A percentile compares a stretch with the other conserved stretches of the same genome.
phyloP scores from a whole-genome alignment of 1,140 invertebrate species.

The Laodelphax striatellus region DNA sequence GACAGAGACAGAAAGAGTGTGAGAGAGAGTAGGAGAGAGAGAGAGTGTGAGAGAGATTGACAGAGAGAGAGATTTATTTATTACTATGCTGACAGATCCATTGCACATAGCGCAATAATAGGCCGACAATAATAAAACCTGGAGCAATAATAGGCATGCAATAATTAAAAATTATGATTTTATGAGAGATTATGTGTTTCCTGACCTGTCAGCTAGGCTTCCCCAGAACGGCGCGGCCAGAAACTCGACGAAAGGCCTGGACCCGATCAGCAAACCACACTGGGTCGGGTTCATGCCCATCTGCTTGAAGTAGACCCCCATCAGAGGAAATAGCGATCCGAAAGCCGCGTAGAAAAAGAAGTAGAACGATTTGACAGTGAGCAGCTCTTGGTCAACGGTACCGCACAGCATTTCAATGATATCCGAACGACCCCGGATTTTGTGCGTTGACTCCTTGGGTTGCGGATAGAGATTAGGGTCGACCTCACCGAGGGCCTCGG shows the following conservation, averaged over 20 bases:
- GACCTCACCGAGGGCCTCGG: slow-evolving; percentile 59
- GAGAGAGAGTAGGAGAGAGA: no score
- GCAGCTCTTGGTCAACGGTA: slow-evolving; percentile 72
- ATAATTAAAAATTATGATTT: no score
- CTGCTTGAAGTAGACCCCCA: slow-evolving; percentile 98
- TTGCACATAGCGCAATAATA: no score
- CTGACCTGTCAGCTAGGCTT: slow-evolving; percentile 76
- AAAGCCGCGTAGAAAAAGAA: slow-evolving; percentile 99
- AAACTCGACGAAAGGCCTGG: slow-evolving; percentile 94
- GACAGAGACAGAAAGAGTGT: no score
- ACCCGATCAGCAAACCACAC: slow-evolving; percentile 82
- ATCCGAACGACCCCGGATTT: slow-evolving; percentile 74
- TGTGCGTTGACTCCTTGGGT: slow-evolving; percentile 77
- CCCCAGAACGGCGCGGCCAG: slow-evolving; percentile 97
- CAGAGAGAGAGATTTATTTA: no score
- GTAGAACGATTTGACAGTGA: slow-evolving; percentile 93
- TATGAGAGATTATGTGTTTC: no score
- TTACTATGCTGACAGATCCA: no score
- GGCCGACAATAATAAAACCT: no score
- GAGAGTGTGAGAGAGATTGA: no score
- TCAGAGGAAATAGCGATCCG: slow-evolving; percentile 91
- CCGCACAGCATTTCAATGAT: slow-evolving; percentile 74
- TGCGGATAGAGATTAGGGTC: slow-evolving; percentile 58
- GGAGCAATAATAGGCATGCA: no score
- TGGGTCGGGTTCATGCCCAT: slow-evolving; percentile 96